Conservation (phyloP, 2,888 invertebrate species). For the Willowsia nigromaculata region DNA sequence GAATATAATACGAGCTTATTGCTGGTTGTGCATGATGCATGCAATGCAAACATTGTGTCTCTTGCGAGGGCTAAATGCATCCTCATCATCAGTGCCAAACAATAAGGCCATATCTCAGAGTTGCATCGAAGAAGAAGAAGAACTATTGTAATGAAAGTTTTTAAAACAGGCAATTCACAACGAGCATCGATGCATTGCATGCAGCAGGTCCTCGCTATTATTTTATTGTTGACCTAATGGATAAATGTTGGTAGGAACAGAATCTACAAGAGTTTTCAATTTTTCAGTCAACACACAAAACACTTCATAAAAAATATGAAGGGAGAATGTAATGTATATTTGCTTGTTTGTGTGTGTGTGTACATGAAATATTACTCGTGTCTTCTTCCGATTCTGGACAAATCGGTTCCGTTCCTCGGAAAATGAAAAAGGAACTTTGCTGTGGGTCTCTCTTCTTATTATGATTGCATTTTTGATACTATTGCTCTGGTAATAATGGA, state of each 20-base stretch:
- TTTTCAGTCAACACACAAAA: conserved; percentile 8
- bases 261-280: conserved; percentile 59
- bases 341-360: too few relatives aligned
- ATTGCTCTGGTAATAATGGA: too few relatives aligned
- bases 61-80: neutral
- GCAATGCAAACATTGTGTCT: conserved; percentile 48
- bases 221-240: conserved; percentile 58
- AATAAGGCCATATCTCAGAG: conserved; percentile 39
- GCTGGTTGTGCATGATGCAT: conserved; percentile 28
- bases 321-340: too few relatives aligned
- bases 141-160: neutral
- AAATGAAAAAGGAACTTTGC: neutral
- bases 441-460: conserved; percentile 22
- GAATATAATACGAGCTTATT: neutral
- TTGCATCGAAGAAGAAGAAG: neutral
- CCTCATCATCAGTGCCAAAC: conserved; percentile 10
- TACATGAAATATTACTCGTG: conserved; percentile 31
- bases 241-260: conserved; percentile 7
- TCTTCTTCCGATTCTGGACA: neutral
- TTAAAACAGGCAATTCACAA: conserved; percentile 27
- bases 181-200: conserved; percentile 4
- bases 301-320: conserved; percentile 22
- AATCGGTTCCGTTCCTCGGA: neutral
- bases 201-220: conserved; percentile 56
- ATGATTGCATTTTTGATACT: too few relatives aligned